Conservation (phyloP, 2,797 vertebrate species). For the Gambelia wislizenii region DNA sequence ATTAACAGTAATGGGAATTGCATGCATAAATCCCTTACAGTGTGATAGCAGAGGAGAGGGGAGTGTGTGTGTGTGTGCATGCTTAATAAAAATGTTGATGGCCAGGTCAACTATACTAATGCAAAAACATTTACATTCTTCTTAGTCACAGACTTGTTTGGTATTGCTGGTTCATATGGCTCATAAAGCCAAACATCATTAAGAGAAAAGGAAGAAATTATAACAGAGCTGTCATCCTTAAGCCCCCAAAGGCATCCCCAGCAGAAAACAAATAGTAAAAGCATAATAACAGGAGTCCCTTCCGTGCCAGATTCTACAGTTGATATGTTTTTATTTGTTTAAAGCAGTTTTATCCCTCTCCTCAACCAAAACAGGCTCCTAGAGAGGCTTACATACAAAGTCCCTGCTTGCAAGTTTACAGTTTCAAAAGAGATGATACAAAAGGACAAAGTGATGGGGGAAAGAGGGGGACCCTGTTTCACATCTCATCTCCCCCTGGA, state of each 20-base stretch:
- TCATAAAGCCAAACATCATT: slow-evolving; percentile 11
- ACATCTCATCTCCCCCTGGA: background rate
- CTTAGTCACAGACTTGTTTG: slow-evolving; percentile 3
- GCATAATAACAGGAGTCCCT: background rate
- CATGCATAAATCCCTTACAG: slow-evolving; percentile 36
- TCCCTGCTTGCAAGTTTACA: background rate
- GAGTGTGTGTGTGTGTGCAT: background rate
- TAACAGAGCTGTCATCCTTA: background rate
- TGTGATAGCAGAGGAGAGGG: background rate
- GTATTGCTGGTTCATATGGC: slow-evolving; percentile 15
- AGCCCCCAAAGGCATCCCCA: background rate
- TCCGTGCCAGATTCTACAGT: background rate
- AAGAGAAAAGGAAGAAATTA: slow-evolving; percentile 18
- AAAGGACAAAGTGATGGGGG: background rate
- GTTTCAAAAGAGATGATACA: background rate
- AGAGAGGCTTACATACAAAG: background rate
- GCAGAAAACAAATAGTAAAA: background rate
- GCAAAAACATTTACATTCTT: slow-evolving; percentile 28
- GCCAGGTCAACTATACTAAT: background rate
- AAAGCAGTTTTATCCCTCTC: background rate
- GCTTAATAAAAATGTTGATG: slow-evolving; percentile 25
- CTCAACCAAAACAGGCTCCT: background rate
- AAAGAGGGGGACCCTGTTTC: background rate
- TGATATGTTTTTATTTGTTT: background rate
- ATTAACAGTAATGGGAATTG: slow-evolving; percentile 46